Evolutionary conservation across 2,888 invertebrate genomes (phyloP), one percentile per base, ranked within the genome.

Genomic region (Drosophila birchii): DNA sequence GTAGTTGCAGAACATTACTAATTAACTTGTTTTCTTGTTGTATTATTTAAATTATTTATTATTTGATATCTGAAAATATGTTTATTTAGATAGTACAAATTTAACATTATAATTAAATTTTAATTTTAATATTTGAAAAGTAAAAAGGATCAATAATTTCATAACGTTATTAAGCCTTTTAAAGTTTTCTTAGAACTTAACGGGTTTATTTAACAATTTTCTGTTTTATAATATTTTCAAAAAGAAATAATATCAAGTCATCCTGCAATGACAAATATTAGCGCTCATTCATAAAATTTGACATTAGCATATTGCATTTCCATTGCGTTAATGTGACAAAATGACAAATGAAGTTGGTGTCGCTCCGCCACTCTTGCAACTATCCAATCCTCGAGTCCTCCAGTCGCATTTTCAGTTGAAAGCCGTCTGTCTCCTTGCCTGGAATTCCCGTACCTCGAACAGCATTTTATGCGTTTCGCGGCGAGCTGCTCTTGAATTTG

Each of bases 271-370:
- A 60, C 80, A 84, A 88, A 88, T 78, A 88, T 87, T 88, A 79
- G 75, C 70, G 61, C 64, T 75, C 12, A 86, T 84, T 84, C 88
- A 86, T 84, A 81, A 87, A 84, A 81, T 87, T 81, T 87, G 89
- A 89, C 89, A 85, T 85, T 85, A 81, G 85, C 88, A 87, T 86
- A 87, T 84, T 89, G 87, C 82, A 91, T 91, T 91, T 88, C 86
- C 88, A 90, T 86, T 88, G 88, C 89, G 91, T 89, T 90, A 90
- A 91, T 91, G 90, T 91, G 91, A 90, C 91, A 91, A 91, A 90
- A 85, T 91, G 90, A 91, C 90, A 91, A 91, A 91, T 91, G 86
- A 88, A 88, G 83, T 72, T 76, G 67, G 76, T 54, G 57, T 57
- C 56, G 55, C 57, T 60, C 14, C 44, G 45, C 57, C 51, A 43